Evolutionary conservation across 1,140 invertebrate species (phyloP).

Genomic region (Sycophaga agraensis): DNA sequence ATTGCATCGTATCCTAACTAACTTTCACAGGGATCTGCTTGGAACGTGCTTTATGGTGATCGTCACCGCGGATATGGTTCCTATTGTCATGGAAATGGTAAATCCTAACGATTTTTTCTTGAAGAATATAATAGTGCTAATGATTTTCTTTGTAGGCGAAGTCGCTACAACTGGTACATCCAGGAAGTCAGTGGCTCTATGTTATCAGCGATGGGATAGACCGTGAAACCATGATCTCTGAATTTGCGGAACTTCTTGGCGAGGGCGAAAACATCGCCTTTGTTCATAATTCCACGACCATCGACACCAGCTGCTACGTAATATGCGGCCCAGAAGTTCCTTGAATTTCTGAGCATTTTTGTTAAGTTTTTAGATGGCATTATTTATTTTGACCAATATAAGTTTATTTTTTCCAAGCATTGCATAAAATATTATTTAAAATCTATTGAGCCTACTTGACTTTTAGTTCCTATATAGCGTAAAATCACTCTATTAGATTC

Average conservation of each 20-base stretch:
- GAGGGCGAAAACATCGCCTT: constrained; percentile 85
- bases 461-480: no score
- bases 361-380: no score
- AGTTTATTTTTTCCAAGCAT: no score
- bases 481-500: no score
- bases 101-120: constrained; percentile 26
- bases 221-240: constrained; percentile 56
- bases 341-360: no score
- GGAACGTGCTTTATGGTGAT: constrained; percentile 51
- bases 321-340: no score
- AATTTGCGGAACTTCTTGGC: constrained; percentile 61
- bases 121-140: no score
- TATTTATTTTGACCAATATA: no score
- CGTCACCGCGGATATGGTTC: constrained; percentile 51
- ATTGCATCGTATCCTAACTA: constrained; percentile 57
- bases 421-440: no score
- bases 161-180: constrained; percentile 65
- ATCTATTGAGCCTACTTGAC: no score
- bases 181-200: constrained; percentile 77
- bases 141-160: no score
- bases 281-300: constrained; percentile 69
- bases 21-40: constrained; percentile 50
- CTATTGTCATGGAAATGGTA: constrained; percentile 65
- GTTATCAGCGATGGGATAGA: constrained; percentile 65
- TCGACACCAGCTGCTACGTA: constrained; percentile 59